Evolutionary conservation across 2,797 vertebrate genomes (phyloP).

Genomic region (Argyrosomus regius): DNA sequence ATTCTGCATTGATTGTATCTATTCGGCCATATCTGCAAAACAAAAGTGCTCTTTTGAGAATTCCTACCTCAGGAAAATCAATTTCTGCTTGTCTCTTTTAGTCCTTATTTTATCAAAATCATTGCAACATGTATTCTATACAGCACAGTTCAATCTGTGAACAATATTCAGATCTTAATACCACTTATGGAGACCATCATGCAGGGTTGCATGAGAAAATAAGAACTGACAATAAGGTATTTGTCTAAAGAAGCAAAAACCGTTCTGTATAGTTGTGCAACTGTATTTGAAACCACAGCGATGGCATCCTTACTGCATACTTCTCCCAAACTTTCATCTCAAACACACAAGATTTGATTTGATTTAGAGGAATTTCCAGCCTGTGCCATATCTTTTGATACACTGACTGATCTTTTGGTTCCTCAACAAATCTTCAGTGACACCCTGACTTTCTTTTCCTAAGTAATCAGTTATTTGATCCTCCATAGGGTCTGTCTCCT

Average conservation of each 20-base stretch:
- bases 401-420: slow-evolving; percentile 66
- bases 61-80: slow-evolving; percentile 34
- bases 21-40: slow-evolving; percentile 35
- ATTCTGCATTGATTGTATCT: slow-evolving; percentile 42
- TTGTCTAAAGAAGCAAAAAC: slow-evolving; percentile 14
- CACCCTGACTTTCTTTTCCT: slow-evolving; percentile 64
- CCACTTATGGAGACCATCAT: background rate
- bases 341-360: slow-evolving; percentile 58
- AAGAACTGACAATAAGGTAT: slow-evolving; percentile 14
- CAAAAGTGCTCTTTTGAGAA: slow-evolving; percentile 23
- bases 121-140: slow-evolving; percentile 15
- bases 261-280: slow-evolving; percentile 48
- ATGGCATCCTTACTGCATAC: slow-evolving; percentile 51
- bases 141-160: slow-evolving; percentile 14
- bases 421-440: slow-evolving; percentile 62
- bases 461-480: slow-evolving; percentile 80
- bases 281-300: slow-evolving; percentile 37
- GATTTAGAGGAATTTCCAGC: slow-evolving; percentile 53
- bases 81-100: slow-evolving; percentile 8
- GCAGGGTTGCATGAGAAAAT: background rate
- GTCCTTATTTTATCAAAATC: slow-evolving; percentile 25
- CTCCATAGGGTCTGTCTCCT: slow-evolving; percentile 67
- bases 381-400: slow-evolving; percentile 54
- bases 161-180: slow-evolving; percentile 2
- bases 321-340: slow-evolving; percentile 54